Evolutionary conservation across 2,888 invertebrate species (phyloP), one percentile per base, ranked within the genome.

Genomic region (Fragum whitleyi): DNA sequence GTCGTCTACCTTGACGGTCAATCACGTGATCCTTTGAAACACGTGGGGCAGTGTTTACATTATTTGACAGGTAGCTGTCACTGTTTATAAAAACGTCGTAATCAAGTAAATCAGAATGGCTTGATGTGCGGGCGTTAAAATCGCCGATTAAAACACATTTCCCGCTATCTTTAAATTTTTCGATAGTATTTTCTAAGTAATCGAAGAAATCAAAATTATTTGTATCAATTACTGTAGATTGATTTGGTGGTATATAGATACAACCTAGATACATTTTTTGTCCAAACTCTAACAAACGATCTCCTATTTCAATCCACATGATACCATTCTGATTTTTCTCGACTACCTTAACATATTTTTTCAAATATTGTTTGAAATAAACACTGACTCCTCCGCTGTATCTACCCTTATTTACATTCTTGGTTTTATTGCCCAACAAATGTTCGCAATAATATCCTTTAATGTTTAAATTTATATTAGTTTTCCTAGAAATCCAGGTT

Each of bases 371-470:
- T 47, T 59, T 47, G 36, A 21, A 57, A 42, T 72, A 36, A 42
- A 36, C 16, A 59, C 53, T 39, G 32, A 57, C 23, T 19, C 72
- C 72, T 19, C 72, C 72, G 47, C 61, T 72, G 28, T 61, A 72
- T 61, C 72, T 59, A 14, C 72, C 72, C 29, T 42, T 72, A 9
- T 19, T 36, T 5, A 42, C 36, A 28, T 72, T 72, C 39, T 11
- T 39, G 19, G 23, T n/a, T 59, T 72, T 72, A 42, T 72, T 72
- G n/a, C 71, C 71, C n/a, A 72, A 26, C 39, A 72, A 47, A 61
- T 72, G 72, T n/a, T 47, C 59, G 59, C 61, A 26, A 47, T 47
- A 23, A 61, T 61, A 61, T 7, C 28, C 28, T 9, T 16, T 3
- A 19, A 53, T 39, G 16, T 71, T 36, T 57, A 55, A 39, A 47